phyloP scores from a whole-genome alignment of 2,113 vertebrate species.

The Geococcyx californianus region DNA sequence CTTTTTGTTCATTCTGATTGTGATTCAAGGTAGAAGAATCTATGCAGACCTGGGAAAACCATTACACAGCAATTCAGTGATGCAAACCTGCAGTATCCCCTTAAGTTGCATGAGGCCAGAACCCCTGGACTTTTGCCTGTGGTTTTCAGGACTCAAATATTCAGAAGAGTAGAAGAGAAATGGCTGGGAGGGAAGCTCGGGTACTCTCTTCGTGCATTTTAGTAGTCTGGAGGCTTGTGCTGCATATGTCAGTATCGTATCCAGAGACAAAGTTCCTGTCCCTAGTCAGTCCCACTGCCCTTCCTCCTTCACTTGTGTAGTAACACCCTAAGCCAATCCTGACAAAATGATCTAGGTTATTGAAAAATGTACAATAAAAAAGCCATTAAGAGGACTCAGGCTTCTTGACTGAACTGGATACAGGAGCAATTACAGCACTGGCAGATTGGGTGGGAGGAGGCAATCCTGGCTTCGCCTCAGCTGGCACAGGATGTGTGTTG shows the following conservation, averaged over 20 bases:
- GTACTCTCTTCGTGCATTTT: background rate
- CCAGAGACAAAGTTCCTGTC: background rate
- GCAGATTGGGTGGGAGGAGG: background rate
- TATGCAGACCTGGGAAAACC: background rate
- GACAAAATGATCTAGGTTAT: background rate
- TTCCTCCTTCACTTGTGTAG: background rate
- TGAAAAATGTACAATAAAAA: background rate
- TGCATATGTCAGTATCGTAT: background rate
- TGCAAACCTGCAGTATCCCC: background rate
- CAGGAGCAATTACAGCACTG: fast-evolving
- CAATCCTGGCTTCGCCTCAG: background rate
- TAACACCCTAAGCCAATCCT: background rate
- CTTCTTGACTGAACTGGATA: background rate
- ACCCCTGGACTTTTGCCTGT: background rate
- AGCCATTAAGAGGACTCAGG: background rate
- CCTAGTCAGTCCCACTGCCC: background rate
- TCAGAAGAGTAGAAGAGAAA: background rate
- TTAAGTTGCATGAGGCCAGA: background rate
- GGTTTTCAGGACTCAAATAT: background rate
- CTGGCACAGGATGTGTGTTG: fast-evolving
- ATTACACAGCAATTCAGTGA: background rate
- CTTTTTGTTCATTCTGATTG: background rate
- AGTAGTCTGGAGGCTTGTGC: background rate
- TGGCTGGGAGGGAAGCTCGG: background rate
- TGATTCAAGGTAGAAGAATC: background rate